Conservation (phyloP, 2,888 invertebrate genomes). For the Drosophila trichaetosa region DNA sequence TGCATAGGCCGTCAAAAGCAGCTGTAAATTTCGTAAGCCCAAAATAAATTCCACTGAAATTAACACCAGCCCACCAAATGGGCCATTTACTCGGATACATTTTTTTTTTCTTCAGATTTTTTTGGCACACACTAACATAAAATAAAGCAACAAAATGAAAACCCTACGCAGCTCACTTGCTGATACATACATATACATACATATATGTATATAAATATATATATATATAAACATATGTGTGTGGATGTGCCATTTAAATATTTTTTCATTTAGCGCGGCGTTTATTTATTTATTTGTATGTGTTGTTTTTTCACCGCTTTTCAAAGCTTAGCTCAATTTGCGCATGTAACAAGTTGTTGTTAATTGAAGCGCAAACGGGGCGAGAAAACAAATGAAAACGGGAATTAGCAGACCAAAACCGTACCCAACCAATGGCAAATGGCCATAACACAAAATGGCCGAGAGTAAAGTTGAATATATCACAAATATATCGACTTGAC, state of each 20-base stretch:
- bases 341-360: conserved; percentile 80
- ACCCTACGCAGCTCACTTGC: conserved; percentile 49
- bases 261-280: conserved; percentile 56
- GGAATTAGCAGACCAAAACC: conserved; percentile 52
- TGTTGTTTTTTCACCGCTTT: conserved; percentile 25
- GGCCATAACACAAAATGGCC: conserved; percentile 67
- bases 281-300: conserved; percentile 63
- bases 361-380: conserved; percentile 76
- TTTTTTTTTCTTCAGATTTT: conserved; percentile 13
- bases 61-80: conserved; percentile 62
- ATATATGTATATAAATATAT: background rate
- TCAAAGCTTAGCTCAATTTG: conserved; percentile 68
- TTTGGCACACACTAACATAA: conserved; percentile 17
- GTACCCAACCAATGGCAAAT: conserved; percentile 52
- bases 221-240: background rate
- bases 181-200: background rate
- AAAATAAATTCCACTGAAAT: conserved; percentile 69
- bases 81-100: conserved; percentile 29
- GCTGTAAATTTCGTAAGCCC: conserved; percentile 60
- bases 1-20: conserved; percentile 34
- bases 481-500: background rate
- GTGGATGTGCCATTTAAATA: conserved; percentile 22
- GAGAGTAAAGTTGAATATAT: conserved; percentile 10
- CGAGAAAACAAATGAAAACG: conserved; percentile 62
- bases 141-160: conserved; percentile 62